Base-by-base conservation (phyloP, 30 jellyfish, hydroid and myxozoan species). In the Aurelia aurita region DNA sequence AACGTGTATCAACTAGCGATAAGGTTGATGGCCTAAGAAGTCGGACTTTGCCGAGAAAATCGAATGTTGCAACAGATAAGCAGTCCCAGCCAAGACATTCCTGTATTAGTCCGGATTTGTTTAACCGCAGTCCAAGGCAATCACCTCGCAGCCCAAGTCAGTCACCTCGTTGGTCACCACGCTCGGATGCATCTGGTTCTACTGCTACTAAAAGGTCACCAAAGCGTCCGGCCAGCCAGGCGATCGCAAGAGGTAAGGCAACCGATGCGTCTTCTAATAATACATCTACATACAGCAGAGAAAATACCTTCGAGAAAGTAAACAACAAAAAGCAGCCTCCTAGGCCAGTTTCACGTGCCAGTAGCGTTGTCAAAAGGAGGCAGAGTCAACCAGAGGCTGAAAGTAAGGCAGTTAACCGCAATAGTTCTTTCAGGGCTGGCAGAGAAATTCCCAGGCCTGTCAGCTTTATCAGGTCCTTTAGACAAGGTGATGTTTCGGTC, bases 1-100 rank as follows among this genome's bases (percentile, higher is more conserved):
- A 76, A 29, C 65, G 71, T 32, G 12, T 23, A 23, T 72, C 84
- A 49, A 12, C 58, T n/a, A 39, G 14, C 0, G 57, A 22, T 29
- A 72, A 46, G 29, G 51, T 6, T 20, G 71, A 16, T 55, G 29
- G 67, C 67, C 1, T 0, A 12, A 55, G 29, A 55, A 51, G 88
- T 59, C 59, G 76, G 51, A 58, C 88, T 32, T 62, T 77, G 28
- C 88, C 88, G 10, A n/a, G 88, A 39, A 77, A 57, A 20, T 13
- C 28, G 65, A 57, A 60, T 27, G 39, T 59, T 3, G 26, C 31
- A 47, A 35, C 43, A 26, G 29, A 35, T 20, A 23, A 77, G 63
- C 53, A 79, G 60, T 44, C 75, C 26, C 19, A 74, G 86, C 28
- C 71, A 3, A 39, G 51, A 39, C 34, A 22, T 59, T 31, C 79